Percentiles rank a stretch among this genome's conserved stretches.
Conservation (phyloP, 2,113 vertebrate genomes). For the Leucosticte australis region DNA sequence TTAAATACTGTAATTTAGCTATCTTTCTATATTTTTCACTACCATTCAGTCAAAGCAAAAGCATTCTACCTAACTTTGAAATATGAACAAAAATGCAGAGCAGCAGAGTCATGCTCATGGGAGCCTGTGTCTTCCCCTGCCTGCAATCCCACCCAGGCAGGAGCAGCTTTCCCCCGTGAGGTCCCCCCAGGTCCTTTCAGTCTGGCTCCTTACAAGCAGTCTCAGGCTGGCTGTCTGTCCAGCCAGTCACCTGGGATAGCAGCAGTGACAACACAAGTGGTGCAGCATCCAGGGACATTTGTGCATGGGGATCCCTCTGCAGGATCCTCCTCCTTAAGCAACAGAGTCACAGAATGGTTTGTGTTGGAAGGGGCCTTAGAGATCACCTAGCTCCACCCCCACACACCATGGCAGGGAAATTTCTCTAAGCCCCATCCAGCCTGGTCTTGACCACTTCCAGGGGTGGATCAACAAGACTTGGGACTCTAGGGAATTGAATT, state of each 20-base stretch:
- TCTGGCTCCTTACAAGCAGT: neutral
- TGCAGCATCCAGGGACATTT: neutral
- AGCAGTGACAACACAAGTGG: neutral
- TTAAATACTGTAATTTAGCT: neutral
- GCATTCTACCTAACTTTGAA: neutral
- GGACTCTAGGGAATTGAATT: neutral
- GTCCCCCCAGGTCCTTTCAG: neutral
- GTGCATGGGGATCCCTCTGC: accelerated
- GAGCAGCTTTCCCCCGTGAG: neutral
- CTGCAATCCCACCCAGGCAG: neutral
- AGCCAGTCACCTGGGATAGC: neutral
- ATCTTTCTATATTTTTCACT: neutral
- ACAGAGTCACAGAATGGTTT: neutral
- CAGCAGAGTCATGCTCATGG: neutral
- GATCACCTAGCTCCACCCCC: neutral
- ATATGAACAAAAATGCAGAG: neutral
- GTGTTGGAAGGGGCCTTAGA: neutral
- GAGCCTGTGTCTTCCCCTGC: neutral
- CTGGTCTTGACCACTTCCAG: neutral
- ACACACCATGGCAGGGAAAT: neutral
- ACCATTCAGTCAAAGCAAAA: neutral
- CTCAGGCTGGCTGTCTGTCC: neutral
- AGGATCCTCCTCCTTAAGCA: neutral
- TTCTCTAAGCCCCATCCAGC: neutral
- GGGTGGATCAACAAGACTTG: neutral